Base-by-base conservation (phyloP, 1,140 invertebrate genomes). In the Helicoverpa armigera region DNA sequence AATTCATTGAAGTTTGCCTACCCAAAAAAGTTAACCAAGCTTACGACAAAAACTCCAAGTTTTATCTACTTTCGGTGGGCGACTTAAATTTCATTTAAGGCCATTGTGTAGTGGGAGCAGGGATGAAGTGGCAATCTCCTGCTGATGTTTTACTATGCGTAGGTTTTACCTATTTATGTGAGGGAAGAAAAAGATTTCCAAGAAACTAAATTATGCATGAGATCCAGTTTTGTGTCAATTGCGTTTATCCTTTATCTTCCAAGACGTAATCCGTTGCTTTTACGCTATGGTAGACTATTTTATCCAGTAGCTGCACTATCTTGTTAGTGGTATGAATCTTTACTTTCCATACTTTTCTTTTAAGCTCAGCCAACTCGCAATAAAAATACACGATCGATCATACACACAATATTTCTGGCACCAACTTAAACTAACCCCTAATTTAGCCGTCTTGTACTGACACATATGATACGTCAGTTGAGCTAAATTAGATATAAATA, bases 41-140 rank as follows among this genome's bases (percentile, higher is more conserved):
- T 51, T 72, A 48, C 67, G 73, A 50, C 79, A 78, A 79, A 83
- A 83, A 81, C 67, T 60, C 31, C 31, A 72, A 74, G 75, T 73
- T 81, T 81, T 83, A 81, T 81, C 75, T 81, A 81, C 69, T 79
- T 72, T 74, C 31, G 81, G 67, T 16, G 9, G 54, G 29, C 31
- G 82, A 73, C 79, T 83, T 79, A 79, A 81, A 83, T 83, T 83
- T 81, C 75, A 75, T 80, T 83, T 83, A 74, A 78, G 54, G 60
- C 16, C 61, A 31, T 74, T 81, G 73, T 51, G 54, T 54, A 56
- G 50, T 58, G 31, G 48, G 56, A n/a, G 61, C 51, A 61, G 51
- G 69, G 51, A 53, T 53, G 75, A 13, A 75, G 31, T 29, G 48
- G 48, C 23, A 50, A 70, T 72, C 69, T 53, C n/a, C 35, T 67